These are phyloP conservation scores for Drosophila lacertosa DNA, from an alignment of 1,140 invertebrate genomes.

Conservation along the genomic window DNA sequence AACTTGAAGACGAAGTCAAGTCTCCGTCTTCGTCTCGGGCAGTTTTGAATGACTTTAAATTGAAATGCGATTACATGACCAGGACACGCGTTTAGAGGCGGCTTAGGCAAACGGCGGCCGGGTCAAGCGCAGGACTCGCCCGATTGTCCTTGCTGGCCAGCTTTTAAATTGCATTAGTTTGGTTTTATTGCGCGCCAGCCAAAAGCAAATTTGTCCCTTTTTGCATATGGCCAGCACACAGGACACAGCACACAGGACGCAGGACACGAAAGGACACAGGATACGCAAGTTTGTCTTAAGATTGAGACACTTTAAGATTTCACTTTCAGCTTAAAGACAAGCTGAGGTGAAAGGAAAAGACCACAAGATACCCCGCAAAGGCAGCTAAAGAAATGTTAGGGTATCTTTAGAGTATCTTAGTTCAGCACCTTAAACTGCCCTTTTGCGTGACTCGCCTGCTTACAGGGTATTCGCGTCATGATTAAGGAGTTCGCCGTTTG, in stretches of 20 bases:
- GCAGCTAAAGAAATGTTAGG: no score
- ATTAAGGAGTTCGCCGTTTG: constrained; percentile 77
- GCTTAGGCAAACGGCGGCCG: constrained; percentile 61
- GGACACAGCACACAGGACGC: not conserved
- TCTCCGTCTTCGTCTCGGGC: constrained; percentile 12
- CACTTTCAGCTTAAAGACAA: constrained; percentile 15
- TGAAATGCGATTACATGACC: constrained; percentile 82
- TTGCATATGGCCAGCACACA: constrained; percentile 22
- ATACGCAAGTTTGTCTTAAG: not conserved
- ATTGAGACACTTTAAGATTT: constrained; percentile 37
- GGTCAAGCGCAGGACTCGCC: constrained; percentile 57
- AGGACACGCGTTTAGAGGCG: constrained; percentile 73
- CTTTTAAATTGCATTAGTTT: constrained; percentile 79
- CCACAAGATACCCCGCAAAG: not conserved
- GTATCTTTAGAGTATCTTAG: no score
- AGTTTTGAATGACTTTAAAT: constrained; percentile 72
- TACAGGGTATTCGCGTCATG: constrained; percentile 56
- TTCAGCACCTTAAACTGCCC: no score
- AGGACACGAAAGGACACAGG: not conserved
- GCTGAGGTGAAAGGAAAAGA: no score
- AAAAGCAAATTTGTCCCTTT: constrained; percentile 51
- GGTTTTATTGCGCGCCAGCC: constrained; percentile 67
- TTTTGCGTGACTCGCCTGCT: no score
- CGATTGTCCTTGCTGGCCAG: constrained; percentile 41
- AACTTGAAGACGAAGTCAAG: no score